Evolutionary conservation across 2,113 vertebrate species (phyloP), one percentile per base, ranked within the genome.

Genomic region (Cyphomyrus discorhynchus): DNA sequence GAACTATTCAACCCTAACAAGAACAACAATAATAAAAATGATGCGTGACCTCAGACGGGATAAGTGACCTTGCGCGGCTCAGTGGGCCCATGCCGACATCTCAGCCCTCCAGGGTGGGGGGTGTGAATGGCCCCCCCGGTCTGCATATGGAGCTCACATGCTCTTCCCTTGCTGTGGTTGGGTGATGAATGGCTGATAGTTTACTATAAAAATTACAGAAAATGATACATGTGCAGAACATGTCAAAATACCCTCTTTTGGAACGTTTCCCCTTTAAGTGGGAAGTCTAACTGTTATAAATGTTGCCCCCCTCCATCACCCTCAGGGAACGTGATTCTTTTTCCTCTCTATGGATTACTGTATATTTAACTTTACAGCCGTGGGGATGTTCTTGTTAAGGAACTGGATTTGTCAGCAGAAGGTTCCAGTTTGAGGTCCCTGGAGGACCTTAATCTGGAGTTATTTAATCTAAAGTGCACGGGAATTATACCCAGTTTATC

Each of bases 401-500:
- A 84, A 45, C 82, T 47, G 45, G 82, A 47, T 84, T 84, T 84
- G 82, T 84, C 39, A 84, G 82, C 84, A 86, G 27, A 45, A 52
- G 84, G 21, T 86, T 86, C n/a, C 49, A 86, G 46, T 49, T 86
- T 86, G 24, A 50, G 21, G 46, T 86, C 49, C 49, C 84, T 86
- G 47, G 15, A 86, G 49, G 49, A 17, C n/a, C n/a, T 31, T 35
- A 86, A 52, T 52, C 46, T 86, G 49, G 27, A 19, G 24, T 84
- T 47, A 46, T 86, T 86, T n/a, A 86, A 31, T 86, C 27, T 86
- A n/a, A n/a, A 84, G 35, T 46, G 82, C 45, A 21, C 1, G 42
- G 74, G 74, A 84, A 47, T 84, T 84, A 24, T n/a, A 47, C 42
- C 17, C 45, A 84, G 45, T 47, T 46, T 84, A 47, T 84, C 17